Evolutionary conservation across 2,113 vertebrate genomes (phyloP).

Genomic region (Mobula hypostoma): DNA sequence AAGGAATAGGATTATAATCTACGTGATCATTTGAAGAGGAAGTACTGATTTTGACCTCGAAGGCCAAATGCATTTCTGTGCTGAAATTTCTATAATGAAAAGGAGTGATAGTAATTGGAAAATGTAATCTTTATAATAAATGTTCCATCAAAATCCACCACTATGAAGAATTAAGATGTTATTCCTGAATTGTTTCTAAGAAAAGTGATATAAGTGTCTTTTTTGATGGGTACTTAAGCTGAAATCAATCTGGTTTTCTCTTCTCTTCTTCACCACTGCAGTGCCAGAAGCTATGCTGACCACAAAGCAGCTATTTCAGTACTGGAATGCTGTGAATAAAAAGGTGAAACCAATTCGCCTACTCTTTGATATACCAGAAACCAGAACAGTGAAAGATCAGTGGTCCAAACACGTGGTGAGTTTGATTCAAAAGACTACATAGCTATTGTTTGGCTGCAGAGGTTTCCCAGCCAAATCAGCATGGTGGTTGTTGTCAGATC

Average conservation of each 20-base stretch:
- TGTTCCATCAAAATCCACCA: not conserved
- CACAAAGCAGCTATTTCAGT: constrained; percentile 81
- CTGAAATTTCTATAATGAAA: not conserved
- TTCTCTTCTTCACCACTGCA: not conserved
- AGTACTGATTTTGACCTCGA: not conserved
- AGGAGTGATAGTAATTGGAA: not conserved
- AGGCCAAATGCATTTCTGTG: not conserved
- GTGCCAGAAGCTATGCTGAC: constrained; percentile 57
- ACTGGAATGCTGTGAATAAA: constrained; percentile 66
- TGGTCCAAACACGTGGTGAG: constrained; percentile 81
- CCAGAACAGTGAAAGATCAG: constrained; percentile 59
- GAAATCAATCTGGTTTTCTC: not conserved
- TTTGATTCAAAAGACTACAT: constrained; percentile 36
- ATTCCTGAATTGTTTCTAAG: not conserved
- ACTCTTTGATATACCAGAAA: constrained; percentile 76
- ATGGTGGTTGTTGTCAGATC: no score
- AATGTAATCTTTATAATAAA: not conserved
- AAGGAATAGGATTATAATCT: not conserved
- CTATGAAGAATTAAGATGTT: not conserved
- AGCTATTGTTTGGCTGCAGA: not conserved
- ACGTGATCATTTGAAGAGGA: not conserved
- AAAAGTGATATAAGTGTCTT: not conserved
- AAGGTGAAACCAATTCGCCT: constrained; percentile 59
- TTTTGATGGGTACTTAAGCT: not conserved
- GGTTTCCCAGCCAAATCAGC: no score